Conservation (phyloP, 2,113 vertebrate species). For the Genyomyrus donnyi region DNA sequence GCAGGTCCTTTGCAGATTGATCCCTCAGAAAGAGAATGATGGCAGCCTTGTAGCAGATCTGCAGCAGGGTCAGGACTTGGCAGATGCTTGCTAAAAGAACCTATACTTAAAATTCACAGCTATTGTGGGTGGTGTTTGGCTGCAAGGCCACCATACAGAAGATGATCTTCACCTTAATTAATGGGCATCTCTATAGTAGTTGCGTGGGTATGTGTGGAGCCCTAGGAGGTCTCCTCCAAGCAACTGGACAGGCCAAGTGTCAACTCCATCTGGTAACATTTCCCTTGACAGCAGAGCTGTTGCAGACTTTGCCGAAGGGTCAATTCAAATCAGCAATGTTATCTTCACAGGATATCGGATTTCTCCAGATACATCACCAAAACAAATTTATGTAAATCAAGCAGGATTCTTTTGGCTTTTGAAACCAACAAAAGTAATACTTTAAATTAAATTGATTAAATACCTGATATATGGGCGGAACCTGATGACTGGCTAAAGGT, state of each 20-base stretch:
- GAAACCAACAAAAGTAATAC: neutral
- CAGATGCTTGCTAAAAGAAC: neutral
- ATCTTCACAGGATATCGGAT: no score
- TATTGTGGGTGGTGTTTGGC: neutral
- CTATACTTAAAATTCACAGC: neutral
- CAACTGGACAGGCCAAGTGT: neutral
- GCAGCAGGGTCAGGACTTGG: neutral
- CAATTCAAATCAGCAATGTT: neutral
- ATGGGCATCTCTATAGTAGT: no score
- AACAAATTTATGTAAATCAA: neutral
- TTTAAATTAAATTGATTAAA: neutral
- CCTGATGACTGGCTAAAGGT: neutral
- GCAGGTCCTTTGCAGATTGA: neutral
- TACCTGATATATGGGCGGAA: neutral
- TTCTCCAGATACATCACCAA: neutral
- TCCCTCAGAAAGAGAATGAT: neutral
- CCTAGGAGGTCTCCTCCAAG: neutral
- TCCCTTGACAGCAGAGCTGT: neutral
- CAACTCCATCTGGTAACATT: neutral
- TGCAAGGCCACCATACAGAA: neutral
- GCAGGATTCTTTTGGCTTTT: neutral
- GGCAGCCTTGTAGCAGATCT: neutral
- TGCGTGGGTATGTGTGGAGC: neutral
- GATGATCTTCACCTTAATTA: neutral
- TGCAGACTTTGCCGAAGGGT: neutral